Evolutionary conservation across 2,797 vertebrate species (phyloP), one percentile per base, ranked within the genome.

Genomic region (Rachycentron canadum): DNA sequence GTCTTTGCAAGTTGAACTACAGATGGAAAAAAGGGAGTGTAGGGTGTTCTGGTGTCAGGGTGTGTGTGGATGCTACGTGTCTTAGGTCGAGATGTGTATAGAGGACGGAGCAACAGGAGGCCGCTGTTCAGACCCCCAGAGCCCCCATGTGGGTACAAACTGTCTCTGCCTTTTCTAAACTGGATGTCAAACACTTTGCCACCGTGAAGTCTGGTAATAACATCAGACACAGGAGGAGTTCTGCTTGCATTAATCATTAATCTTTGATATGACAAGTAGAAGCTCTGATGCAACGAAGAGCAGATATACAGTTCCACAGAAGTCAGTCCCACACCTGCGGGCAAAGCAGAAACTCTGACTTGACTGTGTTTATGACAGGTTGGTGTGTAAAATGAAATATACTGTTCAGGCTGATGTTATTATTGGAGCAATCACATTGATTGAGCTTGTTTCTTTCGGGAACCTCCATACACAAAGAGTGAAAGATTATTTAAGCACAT

Each of bases 141-240:
- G 73, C 73, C 83, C 80, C 74, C 76, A 12, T 86, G 82, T 88
- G 79, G 89, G 83, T 71, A 73, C 38, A 82, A 43, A 65, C 47
- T 19, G 40, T 68, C 43, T 79, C 38, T 76, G 77, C 78, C 65
- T 75, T 79, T 86, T 74, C 61, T 79, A 25, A 70, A 57, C 43
- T 40, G 43, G 68, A 76, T 60, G 49, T 83, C 43, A 79, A 82
- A 72, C 36, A 36, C 58, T 26, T 73, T 61, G 40, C 7, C 28
- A 73, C 38, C 49, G 23, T 38, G 67, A 66, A 63, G 16, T 23
- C 32, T 49, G 38, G 65, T 78, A 69, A 53, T 30, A 40, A 43
- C 19, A 23, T 28, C 38, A 49, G 5, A 17, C 1, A 41, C 56
- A 58, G 6, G 47, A 43, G 34, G 59, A 16, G 28, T 23, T 63